phyloP scores from a whole-genome alignment of 1,140 invertebrate species.

The Hycleus phaleratus region DNA sequence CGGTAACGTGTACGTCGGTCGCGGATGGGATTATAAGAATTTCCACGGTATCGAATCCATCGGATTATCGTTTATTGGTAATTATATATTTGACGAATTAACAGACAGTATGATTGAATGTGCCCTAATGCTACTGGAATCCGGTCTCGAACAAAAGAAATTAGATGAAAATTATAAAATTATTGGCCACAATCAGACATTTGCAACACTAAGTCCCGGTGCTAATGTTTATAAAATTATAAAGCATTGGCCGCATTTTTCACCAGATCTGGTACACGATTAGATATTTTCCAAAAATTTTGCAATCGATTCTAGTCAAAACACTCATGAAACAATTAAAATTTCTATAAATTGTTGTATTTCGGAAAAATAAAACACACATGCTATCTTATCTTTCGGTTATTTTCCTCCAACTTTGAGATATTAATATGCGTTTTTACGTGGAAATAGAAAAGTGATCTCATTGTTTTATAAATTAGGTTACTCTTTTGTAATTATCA shows the following conservation, averaged over 20 bases:
- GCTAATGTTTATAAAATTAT: conserved; percentile 21
- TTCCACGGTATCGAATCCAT: conserved; percentile 44
- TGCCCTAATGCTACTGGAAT: conserved; percentile 34
- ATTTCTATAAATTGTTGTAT: no score
- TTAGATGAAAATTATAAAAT: conserved; percentile 38
- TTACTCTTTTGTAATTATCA: no score
- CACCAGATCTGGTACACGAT: background rate
- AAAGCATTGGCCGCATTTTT: conserved; percentile 22
- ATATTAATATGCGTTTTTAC: no score
- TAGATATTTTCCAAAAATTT: no score
- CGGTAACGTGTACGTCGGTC: conserved; percentile 53
- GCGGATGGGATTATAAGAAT: conserved; percentile 52
- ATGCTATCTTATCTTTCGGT: no score
- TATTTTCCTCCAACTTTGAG: no score
- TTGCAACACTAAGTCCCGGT: conserved; percentile 25
- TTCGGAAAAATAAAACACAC: no score
- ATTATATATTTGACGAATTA: conserved; percentile 38
- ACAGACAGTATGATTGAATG: conserved; percentile 35
- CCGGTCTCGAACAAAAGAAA: conserved; percentile 32
- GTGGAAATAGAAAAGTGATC: no score
- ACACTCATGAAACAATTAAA: no score
- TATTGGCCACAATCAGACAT: conserved; percentile 41
- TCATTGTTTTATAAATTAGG: no score
- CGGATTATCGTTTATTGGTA: conserved; percentile 44
- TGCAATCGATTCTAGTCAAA: no score